phyloP scores from a whole-genome alignment of 2,888 invertebrate species.

The Meandrusa payeni region DNA sequence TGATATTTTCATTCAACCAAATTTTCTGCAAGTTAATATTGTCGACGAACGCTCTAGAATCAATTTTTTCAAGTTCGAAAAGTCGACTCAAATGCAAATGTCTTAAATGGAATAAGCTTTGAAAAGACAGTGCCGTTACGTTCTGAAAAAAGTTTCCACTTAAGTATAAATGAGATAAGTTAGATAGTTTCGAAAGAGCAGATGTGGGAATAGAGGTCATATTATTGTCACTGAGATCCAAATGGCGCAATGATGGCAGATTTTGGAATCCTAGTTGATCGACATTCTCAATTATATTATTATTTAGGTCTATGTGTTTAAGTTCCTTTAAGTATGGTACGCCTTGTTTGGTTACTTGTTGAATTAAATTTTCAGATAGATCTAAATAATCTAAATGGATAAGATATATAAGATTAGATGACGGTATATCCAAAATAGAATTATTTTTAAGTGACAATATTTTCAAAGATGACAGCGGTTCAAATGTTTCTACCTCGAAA shows the following conservation, averaged over 20 bases:
- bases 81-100: slow-evolving; percentile 87
- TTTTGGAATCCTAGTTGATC: slow-evolving; percentile 88
- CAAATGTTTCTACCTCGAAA: slow-evolving; percentile 86
- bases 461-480: slow-evolving; percentile 84
- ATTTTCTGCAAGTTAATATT: slow-evolving; percentile 90
- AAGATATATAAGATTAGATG: slow-evolving; percentile 83
- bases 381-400: slow-evolving; percentile 86
- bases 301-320: slow-evolving; percentile 85
- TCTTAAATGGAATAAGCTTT: slow-evolving; percentile 90
- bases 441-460: slow-evolving; percentile 89
- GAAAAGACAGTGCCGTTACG: slow-evolving; percentile 88
- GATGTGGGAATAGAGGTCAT: slow-evolving; percentile 88
- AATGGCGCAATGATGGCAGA: slow-evolving; percentile 84
- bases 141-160: slow-evolving; percentile 89
- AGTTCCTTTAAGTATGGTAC: slow-evolving; percentile 87
- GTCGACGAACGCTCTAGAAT: slow-evolving; percentile 90
- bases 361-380: slow-evolving; percentile 89
- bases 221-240: slow-evolving; percentile 91
- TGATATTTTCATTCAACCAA: slow-evolving; percentile 88
- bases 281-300: slow-evolving; percentile 88
- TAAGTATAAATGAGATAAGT: slow-evolving; percentile 87
- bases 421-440: slow-evolving; percentile 88
- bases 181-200: slow-evolving; percentile 87
- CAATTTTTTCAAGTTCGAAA: slow-evolving; percentile 84
- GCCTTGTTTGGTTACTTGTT: slow-evolving; percentile 85